phyloP scores from a whole-genome alignment of 2,888 invertebrate species.

The Falcaria lacertinaria region DNA sequence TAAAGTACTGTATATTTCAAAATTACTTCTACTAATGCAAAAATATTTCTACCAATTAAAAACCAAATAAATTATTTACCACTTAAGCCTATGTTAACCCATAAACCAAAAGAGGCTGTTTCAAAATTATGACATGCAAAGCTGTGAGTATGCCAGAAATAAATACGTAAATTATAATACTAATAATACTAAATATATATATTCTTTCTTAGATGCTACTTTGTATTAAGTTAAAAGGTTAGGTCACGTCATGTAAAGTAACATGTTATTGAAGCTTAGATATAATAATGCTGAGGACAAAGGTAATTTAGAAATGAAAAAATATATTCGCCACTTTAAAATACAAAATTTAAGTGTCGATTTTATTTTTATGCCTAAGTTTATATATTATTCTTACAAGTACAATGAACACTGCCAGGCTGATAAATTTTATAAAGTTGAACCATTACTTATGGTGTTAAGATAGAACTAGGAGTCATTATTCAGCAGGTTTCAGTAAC shows the following conservation, averaged over 20 bases:
- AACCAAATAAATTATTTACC: neutral
- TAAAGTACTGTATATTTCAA: neutral
- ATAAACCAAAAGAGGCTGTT: constrained; percentile 79
- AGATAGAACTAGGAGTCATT: neutral
- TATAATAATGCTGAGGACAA: too few species aligned
- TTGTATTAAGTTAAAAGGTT: too few species aligned
- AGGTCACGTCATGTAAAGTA: too few species aligned
- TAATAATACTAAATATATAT: constrained; percentile 11
- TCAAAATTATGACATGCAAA: constrained; percentile 66
- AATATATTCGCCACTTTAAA: too few species aligned
- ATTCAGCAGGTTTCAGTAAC: constrained; percentile 13
- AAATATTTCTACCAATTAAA: neutral
- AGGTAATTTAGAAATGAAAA: too few species aligned
- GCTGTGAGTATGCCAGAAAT: constrained; percentile 25
- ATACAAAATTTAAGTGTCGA: too few species aligned
- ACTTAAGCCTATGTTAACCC: constrained; percentile 22
- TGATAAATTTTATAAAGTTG: neutral
- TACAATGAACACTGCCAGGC: neutral
- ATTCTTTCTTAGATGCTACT: too few species aligned
- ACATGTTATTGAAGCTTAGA: too few species aligned
- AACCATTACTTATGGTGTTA: neutral
- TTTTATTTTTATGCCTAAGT: too few species aligned
- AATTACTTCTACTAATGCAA: neutral
- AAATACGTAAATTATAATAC: constrained; percentile 4
- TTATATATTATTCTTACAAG: neutral